Base-by-base conservation (phyloP, 2,888 invertebrate species). In the Megastigmus dorsalis region DNA sequence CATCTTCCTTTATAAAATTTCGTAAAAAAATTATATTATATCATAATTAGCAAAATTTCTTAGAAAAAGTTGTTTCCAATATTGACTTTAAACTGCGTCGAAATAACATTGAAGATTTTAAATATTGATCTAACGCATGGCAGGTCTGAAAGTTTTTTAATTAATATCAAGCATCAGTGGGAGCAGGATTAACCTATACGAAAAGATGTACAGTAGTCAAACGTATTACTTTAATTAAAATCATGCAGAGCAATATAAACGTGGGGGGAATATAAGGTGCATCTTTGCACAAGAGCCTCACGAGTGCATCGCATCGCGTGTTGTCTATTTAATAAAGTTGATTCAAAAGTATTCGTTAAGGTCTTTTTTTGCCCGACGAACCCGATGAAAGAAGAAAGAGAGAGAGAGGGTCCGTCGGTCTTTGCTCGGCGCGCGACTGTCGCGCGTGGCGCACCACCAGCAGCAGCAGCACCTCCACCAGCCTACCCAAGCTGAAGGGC, bases 391-490 rank as follows among this genome's bases (percentile, higher is more conserved):
- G 26, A 67, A 59, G 13, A n/a, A n/a, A 43, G 13, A 45, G 48
- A 55, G 13, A n/a, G 15, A 50, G 26, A 36, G 36, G 55, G 68
- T n/a, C n/a, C n/a, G 74, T 78, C 76, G 77, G 81, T 79, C 43
- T 43, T 48, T 63, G 28, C 26, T 38, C n/a, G 15, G 9, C 38
- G 9, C 38, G n/a, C 26, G 6, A 13, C 20, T 18, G 30, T n/a
- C 5, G 23, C 15, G 60, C 36, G 41, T 26, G 43, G n/a, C n/a
- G n/a, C n/a, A n/a, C n/a, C n/a, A n/a, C n/a, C n/a, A n/a, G n/a
- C n/a, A n/a, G n/a, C n/a, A n/a, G n/a, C n/a, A n/a, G n/a, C n/a
- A n/a, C n/a, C n/a, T n/a, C n/a, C n/a, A n/a, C n/a, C n/a, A n/a
- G n/a, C n/a, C n/a, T n/a, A n/a, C 41, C 26, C 20, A n/a, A 9